phyloP scores from a whole-genome alignment of 2,888 invertebrate genomes.

The Tridacna crocea region DNA sequence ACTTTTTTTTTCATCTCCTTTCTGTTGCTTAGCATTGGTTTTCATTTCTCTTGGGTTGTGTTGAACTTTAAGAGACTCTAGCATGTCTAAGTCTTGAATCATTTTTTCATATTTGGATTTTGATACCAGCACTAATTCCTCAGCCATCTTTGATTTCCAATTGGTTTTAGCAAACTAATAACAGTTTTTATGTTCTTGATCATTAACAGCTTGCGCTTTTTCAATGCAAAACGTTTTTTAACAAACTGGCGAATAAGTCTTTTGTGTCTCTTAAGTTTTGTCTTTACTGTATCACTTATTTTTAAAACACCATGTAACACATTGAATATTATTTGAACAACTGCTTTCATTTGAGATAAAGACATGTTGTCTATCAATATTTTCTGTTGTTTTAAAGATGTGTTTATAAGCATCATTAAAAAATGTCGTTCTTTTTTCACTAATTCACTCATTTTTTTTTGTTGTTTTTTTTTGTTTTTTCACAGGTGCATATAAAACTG shows the following conservation, averaged over 20 bases:
- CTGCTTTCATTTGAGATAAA: constrained; percentile 33
- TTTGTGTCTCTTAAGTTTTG: constrained; percentile 37
- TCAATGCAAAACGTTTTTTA: constrained; percentile 29
- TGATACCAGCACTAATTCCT: constrained; percentile 43
- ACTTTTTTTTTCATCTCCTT: not conserved
- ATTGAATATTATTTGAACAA: constrained; percentile 48
- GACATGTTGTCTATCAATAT: constrained; percentile 30
- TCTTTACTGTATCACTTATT: constrained; percentile 30
- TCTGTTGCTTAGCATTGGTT: not conserved
- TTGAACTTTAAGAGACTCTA: not conserved
- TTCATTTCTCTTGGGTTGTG: not conserved
- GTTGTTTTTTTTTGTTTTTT: not conserved
- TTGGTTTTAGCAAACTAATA: constrained; percentile 33
- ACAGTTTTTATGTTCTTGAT: constrained; percentile 33
- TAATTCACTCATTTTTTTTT: constrained; percentile 26
- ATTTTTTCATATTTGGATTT: constrained; percentile 41
- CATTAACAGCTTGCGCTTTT: constrained; percentile 33
- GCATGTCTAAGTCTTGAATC: not conserved
- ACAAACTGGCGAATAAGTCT: constrained; percentile 46
- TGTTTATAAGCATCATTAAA: constrained; percentile 29
- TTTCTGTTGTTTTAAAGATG: constrained; percentile 29
- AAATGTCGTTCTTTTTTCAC: constrained; percentile 35
- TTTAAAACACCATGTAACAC: constrained; percentile 27
- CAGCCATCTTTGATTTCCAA: constrained; percentile 39
- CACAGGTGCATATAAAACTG: constrained; percentile 37